phyloP scores from a whole-genome alignment of 2,113 vertebrate genomes.

The Cottus gobio region DNA sequence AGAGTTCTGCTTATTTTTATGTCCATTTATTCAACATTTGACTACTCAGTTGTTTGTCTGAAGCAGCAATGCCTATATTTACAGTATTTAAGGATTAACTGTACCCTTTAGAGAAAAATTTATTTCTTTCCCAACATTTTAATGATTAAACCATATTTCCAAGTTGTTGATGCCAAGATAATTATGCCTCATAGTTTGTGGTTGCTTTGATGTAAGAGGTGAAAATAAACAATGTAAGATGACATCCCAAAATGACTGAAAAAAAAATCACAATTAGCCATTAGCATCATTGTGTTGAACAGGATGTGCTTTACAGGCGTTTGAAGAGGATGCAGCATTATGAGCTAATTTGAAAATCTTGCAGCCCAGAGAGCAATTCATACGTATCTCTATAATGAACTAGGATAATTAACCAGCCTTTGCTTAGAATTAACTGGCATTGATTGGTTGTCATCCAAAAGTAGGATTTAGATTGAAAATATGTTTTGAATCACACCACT shows the following conservation, averaged over 20 bases:
- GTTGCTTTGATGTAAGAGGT: slow-evolving; percentile 24
- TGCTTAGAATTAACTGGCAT: neutral
- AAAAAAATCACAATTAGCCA: neutral
- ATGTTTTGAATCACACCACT: neutral
- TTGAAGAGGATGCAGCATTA: slow-evolving; percentile 2
- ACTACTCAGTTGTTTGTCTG: slow-evolving; percentile 35
- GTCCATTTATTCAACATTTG: neutral
- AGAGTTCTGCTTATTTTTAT: neutral
- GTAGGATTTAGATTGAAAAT: neutral
- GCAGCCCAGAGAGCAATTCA: neutral
- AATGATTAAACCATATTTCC: slow-evolving; percentile 25
- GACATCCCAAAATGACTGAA: slow-evolving; percentile 12
- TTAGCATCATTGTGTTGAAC: neutral
- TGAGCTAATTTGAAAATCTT: slow-evolving; percentile 6
- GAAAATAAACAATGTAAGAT: slow-evolving; percentile 43
- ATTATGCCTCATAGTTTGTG: slow-evolving; percentile 1
- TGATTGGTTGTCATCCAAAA: neutral
- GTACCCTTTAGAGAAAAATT: slow-evolving; percentile 21
- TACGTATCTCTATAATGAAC: neutral
- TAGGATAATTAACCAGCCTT: neutral
- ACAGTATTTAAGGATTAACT: slow-evolving; percentile 29
- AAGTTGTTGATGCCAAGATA: slow-evolving; percentile 19
- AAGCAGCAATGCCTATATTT: slow-evolving; percentile 22
- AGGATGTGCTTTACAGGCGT: neutral
- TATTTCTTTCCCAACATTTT: neutral